Conservation (phyloP, 2,888 invertebrate species). For the Nymphalis polychloros region DNA sequence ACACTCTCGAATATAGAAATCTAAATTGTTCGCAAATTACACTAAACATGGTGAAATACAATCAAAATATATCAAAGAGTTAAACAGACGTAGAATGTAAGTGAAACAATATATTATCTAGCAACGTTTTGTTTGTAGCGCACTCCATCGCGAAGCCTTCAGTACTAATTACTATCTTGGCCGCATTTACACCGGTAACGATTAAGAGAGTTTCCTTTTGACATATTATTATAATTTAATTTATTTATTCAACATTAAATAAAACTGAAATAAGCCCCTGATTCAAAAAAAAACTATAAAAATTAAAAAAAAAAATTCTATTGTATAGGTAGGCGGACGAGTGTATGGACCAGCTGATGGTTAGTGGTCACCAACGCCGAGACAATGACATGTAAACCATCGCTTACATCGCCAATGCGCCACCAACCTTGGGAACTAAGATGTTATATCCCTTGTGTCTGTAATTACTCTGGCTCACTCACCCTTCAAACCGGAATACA, state of each 20-base stretch:
- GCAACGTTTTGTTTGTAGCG: constrained; percentile 5
- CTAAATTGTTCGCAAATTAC: not conserved
- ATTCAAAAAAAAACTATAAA: too few species aligned
- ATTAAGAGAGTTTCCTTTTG: not conserved
- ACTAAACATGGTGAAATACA: not conserved
- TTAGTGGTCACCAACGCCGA: too few species aligned
- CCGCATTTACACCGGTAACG: not conserved
- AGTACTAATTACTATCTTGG: constrained; percentile 15
- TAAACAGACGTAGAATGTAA: constrained; percentile 4
- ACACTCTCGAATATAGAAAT: not conserved
- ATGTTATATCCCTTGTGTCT: too few species aligned
- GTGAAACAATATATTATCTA: constrained; percentile 7
- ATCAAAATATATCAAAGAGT: constrained; percentile 3
- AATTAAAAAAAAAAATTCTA: too few species aligned
- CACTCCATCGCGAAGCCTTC: constrained; percentile 11
- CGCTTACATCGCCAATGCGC: too few species aligned
- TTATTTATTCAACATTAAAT: not conserved
- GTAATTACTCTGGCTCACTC: too few species aligned
- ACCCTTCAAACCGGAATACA: too few species aligned
- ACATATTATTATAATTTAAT: too few species aligned
- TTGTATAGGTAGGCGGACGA: too few species aligned
- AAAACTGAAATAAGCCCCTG: not conserved
- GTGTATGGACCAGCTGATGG: too few species aligned
- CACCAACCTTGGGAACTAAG: too few species aligned
- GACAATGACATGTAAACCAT: too few species aligned